Conservation (phyloP, 2,797 vertebrate genomes). For the Merluccius polli region DNA sequence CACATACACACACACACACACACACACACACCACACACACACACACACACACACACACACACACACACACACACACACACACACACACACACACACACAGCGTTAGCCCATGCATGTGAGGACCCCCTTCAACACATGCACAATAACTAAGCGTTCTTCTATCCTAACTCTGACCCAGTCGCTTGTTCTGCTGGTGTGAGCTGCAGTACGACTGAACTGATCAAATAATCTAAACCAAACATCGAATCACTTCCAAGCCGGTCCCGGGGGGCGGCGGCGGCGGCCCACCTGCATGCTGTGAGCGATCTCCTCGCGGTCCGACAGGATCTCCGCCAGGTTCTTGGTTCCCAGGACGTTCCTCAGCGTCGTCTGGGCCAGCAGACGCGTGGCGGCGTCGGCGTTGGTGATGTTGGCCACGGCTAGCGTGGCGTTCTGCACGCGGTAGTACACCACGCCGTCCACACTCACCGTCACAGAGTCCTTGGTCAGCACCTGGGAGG, state of each 20-base stretch:
- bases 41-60: no score
- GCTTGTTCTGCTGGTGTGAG: no score
- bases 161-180: no score
- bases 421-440: constrained; percentile 89
- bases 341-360: constrained; percentile 95
- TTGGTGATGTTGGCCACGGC: constrained; percentile 95
- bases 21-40: no score
- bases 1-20: no score
- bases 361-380: constrained; percentile 91
- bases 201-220: no score
- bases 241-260: no score
- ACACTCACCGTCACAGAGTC: constrained; percentile 93
- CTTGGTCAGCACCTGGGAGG: constrained; percentile 86
- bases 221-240: neutral
- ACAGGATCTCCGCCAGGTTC: constrained; percentile 92
- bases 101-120: no score
- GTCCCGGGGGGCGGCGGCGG: neutral
- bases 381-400: constrained; percentile 86
- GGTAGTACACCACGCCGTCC: constrained; percentile 94
- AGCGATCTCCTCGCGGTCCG: constrained; percentile 92
- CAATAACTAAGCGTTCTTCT: no score
- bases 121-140: no score
- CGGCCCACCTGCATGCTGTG: constrained; percentile 90
- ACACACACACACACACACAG: no score
- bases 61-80: no score